These are phyloP conservation scores for Chaetophractus vellerosus DNA, from an alignment of 2,797 vertebrate species.

Conservation along the genomic window DNA sequence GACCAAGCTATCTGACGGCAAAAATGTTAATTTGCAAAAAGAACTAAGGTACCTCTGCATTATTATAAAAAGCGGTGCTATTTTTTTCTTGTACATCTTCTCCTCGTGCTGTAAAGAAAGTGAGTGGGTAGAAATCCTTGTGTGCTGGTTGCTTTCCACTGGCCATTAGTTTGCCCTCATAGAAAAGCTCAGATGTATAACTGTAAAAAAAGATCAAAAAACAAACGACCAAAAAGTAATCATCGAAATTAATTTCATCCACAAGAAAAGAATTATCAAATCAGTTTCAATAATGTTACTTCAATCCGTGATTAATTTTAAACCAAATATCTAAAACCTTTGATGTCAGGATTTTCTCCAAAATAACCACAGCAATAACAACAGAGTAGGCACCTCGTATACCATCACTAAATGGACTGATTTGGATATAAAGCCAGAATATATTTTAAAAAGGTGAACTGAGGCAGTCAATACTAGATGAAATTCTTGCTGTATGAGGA, in stretches of 20 bases:
- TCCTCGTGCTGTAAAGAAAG: constrained; percentile 99
- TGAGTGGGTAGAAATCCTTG: constrained; percentile 99
- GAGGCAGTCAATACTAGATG: not conserved
- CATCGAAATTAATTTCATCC: constrained; percentile 73
- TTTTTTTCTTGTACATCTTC: constrained; percentile 99
- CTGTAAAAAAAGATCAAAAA: constrained; percentile 89
- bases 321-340: not conserved
- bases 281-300: constrained; percentile 72
- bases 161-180: constrained; percentile 99
- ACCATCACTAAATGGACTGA: not conserved
- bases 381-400: not conserved
- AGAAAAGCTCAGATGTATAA: constrained; percentile 99
- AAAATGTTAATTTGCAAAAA: constrained; percentile 29
- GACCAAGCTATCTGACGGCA: not conserved
- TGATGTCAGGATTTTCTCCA: constrained; percentile 46
- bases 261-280: constrained; percentile 63
- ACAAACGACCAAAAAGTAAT: constrained; percentile 53
- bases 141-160: constrained; percentile 99
- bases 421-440: not conserved
- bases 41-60: constrained; percentile 95
- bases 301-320: constrained; percentile 62
- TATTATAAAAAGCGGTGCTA: constrained; percentile 99
- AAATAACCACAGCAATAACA: not conserved
- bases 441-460: not conserved
- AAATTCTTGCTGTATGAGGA: not conserved